phyloP scores from a whole-genome alignment of 1,140 invertebrate genomes.

The Thereuonema tuberculata region DNA sequence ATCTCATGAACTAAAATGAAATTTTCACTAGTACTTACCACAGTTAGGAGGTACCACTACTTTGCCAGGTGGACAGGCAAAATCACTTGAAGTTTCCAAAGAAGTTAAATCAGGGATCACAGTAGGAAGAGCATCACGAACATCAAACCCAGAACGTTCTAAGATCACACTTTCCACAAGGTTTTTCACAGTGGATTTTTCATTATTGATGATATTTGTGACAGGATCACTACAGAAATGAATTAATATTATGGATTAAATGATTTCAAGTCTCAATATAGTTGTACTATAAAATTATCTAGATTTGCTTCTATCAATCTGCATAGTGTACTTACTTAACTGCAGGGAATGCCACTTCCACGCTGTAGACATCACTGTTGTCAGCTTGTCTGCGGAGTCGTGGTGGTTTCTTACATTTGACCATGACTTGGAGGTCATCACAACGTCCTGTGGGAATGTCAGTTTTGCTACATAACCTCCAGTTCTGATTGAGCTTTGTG shows the following conservation, averaged over 20 bases:
- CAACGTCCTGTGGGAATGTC: conserved; percentile 43
- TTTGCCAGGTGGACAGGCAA: conserved; percentile 81
- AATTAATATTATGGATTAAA: not conserved
- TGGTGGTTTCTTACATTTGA: conserved; percentile 54
- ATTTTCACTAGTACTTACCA: conserved; percentile 39
- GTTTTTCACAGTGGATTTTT: conserved; percentile 63
- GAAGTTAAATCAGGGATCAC: conserved; percentile 85
- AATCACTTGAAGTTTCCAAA: conserved; percentile 68
- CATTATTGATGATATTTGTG: conserved; percentile 67
- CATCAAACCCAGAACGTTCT: conserved; percentile 83
- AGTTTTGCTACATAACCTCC: conserved; percentile 84
- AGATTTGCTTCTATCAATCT: no score
- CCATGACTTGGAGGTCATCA: conserved; percentile 72
- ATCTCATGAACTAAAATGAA: not conserved
- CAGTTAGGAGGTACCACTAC: conserved; percentile 83
- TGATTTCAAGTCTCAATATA: no score
- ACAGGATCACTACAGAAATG: conserved; percentile 63
- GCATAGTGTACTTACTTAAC: conserved; percentile 90
- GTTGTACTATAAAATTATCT: no score
- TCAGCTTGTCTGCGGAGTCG: conserved; percentile 46
- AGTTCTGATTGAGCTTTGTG: conserved; percentile 74
- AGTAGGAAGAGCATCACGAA: conserved; percentile 82
- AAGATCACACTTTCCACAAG: conserved; percentile 73
- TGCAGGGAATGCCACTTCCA: conserved; percentile 78
- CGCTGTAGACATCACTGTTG: conserved; percentile 53